Evolutionary conservation across 2,113 vertebrate species (phyloP).

Genomic region (Carassius gibelio): DNA sequence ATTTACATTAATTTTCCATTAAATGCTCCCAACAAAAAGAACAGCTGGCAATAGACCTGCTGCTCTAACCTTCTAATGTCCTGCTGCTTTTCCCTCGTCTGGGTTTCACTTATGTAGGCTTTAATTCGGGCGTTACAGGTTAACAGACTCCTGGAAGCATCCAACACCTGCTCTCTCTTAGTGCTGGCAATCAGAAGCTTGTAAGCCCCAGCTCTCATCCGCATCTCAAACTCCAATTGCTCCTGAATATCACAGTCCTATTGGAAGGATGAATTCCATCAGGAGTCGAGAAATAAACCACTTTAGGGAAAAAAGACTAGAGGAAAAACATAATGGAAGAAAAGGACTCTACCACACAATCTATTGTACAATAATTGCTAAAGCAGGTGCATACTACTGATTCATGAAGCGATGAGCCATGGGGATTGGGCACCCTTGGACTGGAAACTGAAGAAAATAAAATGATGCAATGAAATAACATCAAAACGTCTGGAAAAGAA

Average conservation of each 20-base stretch:
- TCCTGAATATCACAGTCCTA: conserved; percentile 80
- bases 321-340: background rate
- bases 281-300: background rate
- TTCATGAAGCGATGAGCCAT: background rate
- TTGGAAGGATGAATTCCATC: background rate
- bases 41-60: background rate
- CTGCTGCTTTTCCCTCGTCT: conserved; percentile 59
- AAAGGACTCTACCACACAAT: background rate
- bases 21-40: background rate
- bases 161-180: conserved; percentile 85
- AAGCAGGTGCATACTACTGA: background rate
- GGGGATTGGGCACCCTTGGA: background rate
- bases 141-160: conserved; percentile 84
- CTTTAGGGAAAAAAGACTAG: background rate
- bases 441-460: background rate
- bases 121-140: conserved; percentile 86
- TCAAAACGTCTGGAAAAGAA: background rate
- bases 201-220: conserved; percentile 87
- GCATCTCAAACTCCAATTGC: conserved; percentile 88
- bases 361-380: background rate
- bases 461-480: background rate
- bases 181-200: conserved; percentile 87
- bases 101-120: conserved; percentile 77
- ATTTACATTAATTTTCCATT: background rate
- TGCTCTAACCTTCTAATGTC: conserved; percentile 67